Percentiles rank a stretch among this genome's conserved stretches.
phyloP scores from a whole-genome alignment of 2,797 vertebrate genomes.

The Spinibarbus caldwelli region DNA sequence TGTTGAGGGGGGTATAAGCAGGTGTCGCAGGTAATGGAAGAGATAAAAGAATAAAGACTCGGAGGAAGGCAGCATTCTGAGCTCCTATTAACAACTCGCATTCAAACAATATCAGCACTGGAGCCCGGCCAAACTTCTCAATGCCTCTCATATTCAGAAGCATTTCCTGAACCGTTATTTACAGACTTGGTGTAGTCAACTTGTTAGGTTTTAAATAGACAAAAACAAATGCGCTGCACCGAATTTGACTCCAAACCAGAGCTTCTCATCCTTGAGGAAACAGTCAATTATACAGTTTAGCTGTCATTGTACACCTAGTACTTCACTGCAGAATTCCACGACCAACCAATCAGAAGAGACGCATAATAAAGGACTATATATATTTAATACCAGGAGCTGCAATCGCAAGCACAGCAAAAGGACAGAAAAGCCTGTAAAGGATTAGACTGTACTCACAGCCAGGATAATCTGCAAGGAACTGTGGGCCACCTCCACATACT shows the following conservation, averaged over 20 bases:
- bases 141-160: conserved; percentile 20
- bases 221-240: not conserved
- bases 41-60: conserved; percentile 32
- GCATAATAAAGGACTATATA: not conserved
- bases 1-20: conserved; percentile 31
- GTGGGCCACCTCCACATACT: conserved; percentile 98
- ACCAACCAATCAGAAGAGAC: not conserved
- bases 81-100: conserved; percentile 44
- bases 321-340: not conserved
- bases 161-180: conserved; percentile 22
- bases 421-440: not conserved
- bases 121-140: conserved; percentile 28
- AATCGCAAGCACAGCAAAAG: conserved; percentile 4
- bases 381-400: not conserved
- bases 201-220: not conserved
- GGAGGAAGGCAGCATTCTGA: conserved; percentile 26
- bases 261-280: not conserved
- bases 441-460: conserved; percentile 86
- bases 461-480: conserved; percentile 97
- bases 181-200: conserved; percentile 29
- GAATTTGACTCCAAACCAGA: not conserved
- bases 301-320: not conserved
- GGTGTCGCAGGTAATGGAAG: conserved; percentile 50
- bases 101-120: conserved; percentile 42
- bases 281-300: not conserved